These are phyloP conservation scores for Baronia brevicornis DNA, from an alignment of 2,888 invertebrate genomes.

Conservation along the genomic window DNA sequence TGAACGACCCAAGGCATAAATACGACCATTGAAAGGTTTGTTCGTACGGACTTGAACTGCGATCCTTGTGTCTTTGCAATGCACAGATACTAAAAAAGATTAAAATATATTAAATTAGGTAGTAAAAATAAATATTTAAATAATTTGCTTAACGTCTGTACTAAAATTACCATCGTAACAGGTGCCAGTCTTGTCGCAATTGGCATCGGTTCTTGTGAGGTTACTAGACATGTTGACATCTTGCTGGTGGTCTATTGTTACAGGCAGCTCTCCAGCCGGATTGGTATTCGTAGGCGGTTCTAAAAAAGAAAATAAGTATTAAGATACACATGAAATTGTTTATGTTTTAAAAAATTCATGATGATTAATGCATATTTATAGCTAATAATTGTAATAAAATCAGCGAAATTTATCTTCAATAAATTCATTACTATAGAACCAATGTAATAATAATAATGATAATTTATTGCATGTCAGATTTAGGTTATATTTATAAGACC, in stretches of 20 bases:
- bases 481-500: too few relatives aligned
- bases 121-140: background rate
- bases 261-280: constrained; percentile 77
- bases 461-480: too few relatives aligned
- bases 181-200: constrained; percentile 95
- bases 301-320: constrained; percentile 37
- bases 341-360: too few relatives aligned
- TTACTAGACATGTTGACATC: constrained; percentile 81
- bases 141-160: background rate
- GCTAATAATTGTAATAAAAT: too few relatives aligned
- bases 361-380: too few relatives aligned
- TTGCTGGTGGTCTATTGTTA: constrained; percentile 86
- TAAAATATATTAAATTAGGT: constrained; percentile 4
- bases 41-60: constrained; percentile 95
- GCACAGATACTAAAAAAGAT: constrained; percentile 85
- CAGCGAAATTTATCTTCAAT: too few relatives aligned
- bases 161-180: constrained; percentile 89
- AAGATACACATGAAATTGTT: constrained; percentile 1
- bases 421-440: too few relatives aligned
- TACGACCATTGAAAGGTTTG: constrained; percentile 95
- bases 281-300: constrained; percentile 62
- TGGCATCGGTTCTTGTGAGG: constrained; percentile 85
- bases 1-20: constrained; percentile 93
- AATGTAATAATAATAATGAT: too few relatives aligned
- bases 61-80: constrained; percentile 95